Evolutionary conservation across 2,113 vertebrate genomes (phyloP), one percentile per base, ranked within the genome.

Genomic region (Campylomormyrus numenius): DNA sequence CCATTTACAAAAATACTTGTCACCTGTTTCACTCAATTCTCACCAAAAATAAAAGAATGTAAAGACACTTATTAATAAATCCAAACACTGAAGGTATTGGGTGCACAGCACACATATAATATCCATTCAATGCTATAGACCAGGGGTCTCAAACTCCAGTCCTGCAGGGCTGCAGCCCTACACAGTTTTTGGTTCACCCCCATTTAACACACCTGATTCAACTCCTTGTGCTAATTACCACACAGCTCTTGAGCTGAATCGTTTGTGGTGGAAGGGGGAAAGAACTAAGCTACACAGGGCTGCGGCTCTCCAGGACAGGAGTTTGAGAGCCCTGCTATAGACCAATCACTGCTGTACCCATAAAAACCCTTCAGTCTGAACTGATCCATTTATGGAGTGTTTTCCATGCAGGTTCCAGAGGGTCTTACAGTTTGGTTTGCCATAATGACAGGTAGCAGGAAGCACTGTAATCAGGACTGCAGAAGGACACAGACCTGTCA

Each of bases 401-500:
- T 89, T 89, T 85, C 89, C 35, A 35, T 52, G 9, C 24, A 56
- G 31, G 7, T 31, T 45, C 35, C 42, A 15, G 39, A 5, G 21
- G 53, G 74, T 39, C 52, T 62, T 24, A 42, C 77, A 42, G 9
- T 80, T 62, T 52, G 19, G 45, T 85, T 88, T 88, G 21, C 2
- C 7, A 85, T 85, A 89, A 89, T 80, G 42, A 85, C 15, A 70
- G 46, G 31, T 24, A 49, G 15, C 39, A 9, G 27, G 35, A 87
- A 53, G 80, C 49, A 77, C 49, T 52, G 58, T 88, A 53, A 90
- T 88, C 85, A 90, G 19, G 52, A 35, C 42, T 66, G 56, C 52
- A 80, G 62, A 53, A 90, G 31, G 66, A 48, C 45, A 58, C 70
- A 11, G 39, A 39, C 53, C 42, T 88, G 56, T 35, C 31, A 53